Percentiles rank a stretch among this genome's conserved stretches.
These are phyloP conservation scores for Periophthalmus magnuspinnatus DNA, from an alignment of 2,797 vertebrate species.

Conservation along the genomic window DNA sequence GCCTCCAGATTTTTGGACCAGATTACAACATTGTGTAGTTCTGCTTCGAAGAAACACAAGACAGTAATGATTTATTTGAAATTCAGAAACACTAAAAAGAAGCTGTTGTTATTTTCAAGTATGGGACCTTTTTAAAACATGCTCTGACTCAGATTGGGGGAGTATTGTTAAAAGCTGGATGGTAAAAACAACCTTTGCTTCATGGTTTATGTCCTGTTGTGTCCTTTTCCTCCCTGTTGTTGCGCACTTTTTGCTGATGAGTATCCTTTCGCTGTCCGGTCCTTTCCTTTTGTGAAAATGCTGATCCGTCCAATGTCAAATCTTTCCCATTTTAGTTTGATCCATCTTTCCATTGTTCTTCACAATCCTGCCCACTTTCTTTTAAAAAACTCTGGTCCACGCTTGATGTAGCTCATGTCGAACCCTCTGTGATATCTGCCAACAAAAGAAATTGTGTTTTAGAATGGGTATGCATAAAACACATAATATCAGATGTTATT, in stretches of 20 bases:
- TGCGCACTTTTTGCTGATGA: slow-evolving; percentile 72
- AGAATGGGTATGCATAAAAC: neutral
- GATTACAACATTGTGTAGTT: slow-evolving; percentile 19
- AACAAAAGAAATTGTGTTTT: slow-evolving; percentile 27
- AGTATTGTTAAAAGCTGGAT: slow-evolving; percentile 26
- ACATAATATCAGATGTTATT: neutral
- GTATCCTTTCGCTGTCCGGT: slow-evolving; percentile 68
- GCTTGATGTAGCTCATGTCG: slow-evolving; percentile 40
- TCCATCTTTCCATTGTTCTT: slow-evolving; percentile 35
- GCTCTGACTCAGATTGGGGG: neutral
- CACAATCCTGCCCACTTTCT: slow-evolving; percentile 29
- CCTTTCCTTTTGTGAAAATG: slow-evolving; percentile 53
- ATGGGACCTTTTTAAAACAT: neutral
- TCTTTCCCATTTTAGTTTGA: slow-evolving; percentile 42
- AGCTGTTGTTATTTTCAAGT: too few relatives aligned
- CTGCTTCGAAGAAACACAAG: slow-evolving; percentile 29
- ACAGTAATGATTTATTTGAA: neutral
- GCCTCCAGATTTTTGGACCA: slow-evolving; percentile 37
- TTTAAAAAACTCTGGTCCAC: slow-evolving; percentile 37
- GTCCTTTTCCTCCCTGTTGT: slow-evolving; percentile 42
- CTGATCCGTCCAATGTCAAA: slow-evolving; percentile 54
- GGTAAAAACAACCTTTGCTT: slow-evolving; percentile 51
- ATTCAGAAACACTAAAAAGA: too few relatives aligned
- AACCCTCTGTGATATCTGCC: slow-evolving; percentile 31
- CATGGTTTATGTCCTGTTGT: slow-evolving; percentile 41